A percentile compares a stretch with the other conserved stretches of the same genome.
Conservation (phyloP, 2,888 invertebrate genomes). For the Iselma pallidipennis region DNA sequence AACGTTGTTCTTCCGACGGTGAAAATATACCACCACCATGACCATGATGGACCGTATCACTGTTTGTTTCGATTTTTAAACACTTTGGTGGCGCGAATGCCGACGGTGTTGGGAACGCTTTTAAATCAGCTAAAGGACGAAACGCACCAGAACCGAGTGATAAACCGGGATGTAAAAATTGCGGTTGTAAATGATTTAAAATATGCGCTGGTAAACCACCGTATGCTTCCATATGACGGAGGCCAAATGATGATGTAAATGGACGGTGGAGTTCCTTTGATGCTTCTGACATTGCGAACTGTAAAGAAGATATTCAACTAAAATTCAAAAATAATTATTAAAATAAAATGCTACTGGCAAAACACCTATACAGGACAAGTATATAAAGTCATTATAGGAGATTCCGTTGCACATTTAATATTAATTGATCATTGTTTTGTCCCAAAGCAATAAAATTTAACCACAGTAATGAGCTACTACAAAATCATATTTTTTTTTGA, state of each 20-base stretch:
- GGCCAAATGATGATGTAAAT: constrained; percentile 62
- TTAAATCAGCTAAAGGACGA: constrained; percentile 62
- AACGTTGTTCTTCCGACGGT: constrained; percentile 51
- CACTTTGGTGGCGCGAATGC: constrained; percentile 75
- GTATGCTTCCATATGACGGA: constrained; percentile 61
- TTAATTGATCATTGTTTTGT: constrained; percentile 25
- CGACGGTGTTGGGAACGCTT: constrained; percentile 62
- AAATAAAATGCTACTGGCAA: no score
- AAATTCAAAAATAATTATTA: background rate
- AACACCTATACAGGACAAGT: no score
- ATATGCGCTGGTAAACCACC: constrained; percentile 69
- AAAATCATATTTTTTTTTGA: background rate
- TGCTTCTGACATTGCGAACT: constrained; percentile 59
- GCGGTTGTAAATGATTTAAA: constrained; percentile 72
- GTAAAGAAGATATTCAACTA: background rate
- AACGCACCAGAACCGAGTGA: constrained; percentile 65
- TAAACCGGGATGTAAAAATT: constrained; percentile 69
- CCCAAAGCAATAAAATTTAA: constrained; percentile 13
- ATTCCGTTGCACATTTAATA: background rate
- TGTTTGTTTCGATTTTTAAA: constrained; percentile 58
- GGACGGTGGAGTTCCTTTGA: constrained; percentile 68
- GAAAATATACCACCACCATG: constrained; percentile 53
- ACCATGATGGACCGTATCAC: constrained; percentile 47
- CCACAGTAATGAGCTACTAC: constrained; percentile 17
- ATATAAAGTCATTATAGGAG: background rate